phyloP scores from a whole-genome alignment of 2,797 vertebrate species.

The Argentina silus region DNA sequence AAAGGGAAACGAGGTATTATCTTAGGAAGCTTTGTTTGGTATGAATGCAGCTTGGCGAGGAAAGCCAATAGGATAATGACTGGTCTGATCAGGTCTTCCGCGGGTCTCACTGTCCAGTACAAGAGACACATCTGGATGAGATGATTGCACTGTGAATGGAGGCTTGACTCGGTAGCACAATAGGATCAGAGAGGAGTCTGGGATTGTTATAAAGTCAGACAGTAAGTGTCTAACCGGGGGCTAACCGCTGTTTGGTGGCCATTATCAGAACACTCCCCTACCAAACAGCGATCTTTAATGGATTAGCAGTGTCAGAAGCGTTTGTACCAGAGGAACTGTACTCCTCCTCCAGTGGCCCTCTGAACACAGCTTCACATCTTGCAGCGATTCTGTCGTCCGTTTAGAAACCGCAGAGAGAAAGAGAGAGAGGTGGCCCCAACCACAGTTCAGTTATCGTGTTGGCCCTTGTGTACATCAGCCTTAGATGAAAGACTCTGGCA shows the following conservation, averaged over 20 bases:
- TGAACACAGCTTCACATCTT: constrained; percentile 43
- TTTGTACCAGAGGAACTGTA: constrained; percentile 38
- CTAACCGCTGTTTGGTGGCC: constrained; percentile 17
- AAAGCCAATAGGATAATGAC: constrained; percentile 31
- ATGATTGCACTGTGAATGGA: neutral
- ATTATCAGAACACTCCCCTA: constrained; percentile 39
- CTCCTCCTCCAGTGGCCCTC: constrained; percentile 13
- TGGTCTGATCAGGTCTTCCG: constrained; percentile 32
- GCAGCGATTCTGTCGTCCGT: constrained; percentile 36
- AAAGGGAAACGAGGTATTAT: neutral
- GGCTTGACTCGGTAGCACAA: neutral
- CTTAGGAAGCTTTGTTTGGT: constrained; percentile 15
- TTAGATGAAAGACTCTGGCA: constrained; percentile 47
- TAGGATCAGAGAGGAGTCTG: constrained; percentile 24
- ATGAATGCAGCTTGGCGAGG: constrained; percentile 32
- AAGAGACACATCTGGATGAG: constrained; percentile 6
- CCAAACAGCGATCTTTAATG: constrained; percentile 47
- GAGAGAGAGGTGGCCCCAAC: too few relatives aligned
- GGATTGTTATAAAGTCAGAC: constrained; percentile 17
- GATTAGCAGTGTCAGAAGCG: constrained; percentile 50
- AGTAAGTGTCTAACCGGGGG: constrained; percentile 30
- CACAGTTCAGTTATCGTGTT: constrained; percentile 43
- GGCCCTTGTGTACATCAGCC: constrained; percentile 36
- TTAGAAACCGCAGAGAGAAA: constrained; percentile 26
- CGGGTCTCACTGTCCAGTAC: constrained; percentile 1